Conservation (phyloP, 2,888 invertebrate genomes). For the Apeira syringaria region DNA sequence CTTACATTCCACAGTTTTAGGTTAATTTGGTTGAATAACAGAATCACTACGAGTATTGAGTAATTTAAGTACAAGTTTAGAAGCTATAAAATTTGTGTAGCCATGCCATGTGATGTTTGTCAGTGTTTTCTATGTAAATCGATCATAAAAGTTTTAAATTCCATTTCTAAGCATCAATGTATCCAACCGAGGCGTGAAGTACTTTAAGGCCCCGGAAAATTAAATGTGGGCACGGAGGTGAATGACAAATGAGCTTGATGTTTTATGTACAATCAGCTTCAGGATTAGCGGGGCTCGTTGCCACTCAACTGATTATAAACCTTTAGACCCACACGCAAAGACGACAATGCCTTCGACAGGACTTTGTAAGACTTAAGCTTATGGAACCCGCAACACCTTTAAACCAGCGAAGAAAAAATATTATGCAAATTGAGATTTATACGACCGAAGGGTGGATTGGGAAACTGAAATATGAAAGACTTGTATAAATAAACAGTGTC, state of each 20-base stretch:
- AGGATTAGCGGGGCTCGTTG: conserved; percentile 28
- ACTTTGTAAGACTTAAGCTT: conserved; percentile 25
- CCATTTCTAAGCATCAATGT: conserved; percentile 28
- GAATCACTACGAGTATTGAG: too few relatives aligned
- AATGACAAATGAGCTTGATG: conserved; percentile 53
- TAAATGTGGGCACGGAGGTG: conserved; percentile 50
- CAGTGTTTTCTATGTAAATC: conserved; percentile 15
- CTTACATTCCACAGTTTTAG: too few relatives aligned
- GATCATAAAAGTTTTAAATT: conserved; percentile 28
- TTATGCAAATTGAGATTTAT: conserved; percentile 62
- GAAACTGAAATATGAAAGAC: conserved; percentile 46
- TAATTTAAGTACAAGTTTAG: conserved; percentile 24
- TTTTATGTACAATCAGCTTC: conserved; percentile 37
- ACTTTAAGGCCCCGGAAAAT: conserved; percentile 42
- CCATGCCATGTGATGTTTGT: conserved; percentile 14
- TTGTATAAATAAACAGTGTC: conserved; percentile 39
- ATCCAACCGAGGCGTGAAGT: conserved; percentile 36
- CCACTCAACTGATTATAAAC: conserved; percentile 15
- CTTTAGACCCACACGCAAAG: conserved; percentile 18
- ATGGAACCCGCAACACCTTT: conserved; percentile 42
- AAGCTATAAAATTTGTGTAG: conserved; percentile 28
- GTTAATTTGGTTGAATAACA: too few relatives aligned
- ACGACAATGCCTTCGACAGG: conserved; percentile 16
- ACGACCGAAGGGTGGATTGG: conserved; percentile 41
- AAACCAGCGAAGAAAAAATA: conserved; percentile 49